Percentiles rank a stretch among this genome's conserved stretches.
Conservation (phyloP, 2,113 vertebrate genomes). For the Oxyruncus cristatus region DNA sequence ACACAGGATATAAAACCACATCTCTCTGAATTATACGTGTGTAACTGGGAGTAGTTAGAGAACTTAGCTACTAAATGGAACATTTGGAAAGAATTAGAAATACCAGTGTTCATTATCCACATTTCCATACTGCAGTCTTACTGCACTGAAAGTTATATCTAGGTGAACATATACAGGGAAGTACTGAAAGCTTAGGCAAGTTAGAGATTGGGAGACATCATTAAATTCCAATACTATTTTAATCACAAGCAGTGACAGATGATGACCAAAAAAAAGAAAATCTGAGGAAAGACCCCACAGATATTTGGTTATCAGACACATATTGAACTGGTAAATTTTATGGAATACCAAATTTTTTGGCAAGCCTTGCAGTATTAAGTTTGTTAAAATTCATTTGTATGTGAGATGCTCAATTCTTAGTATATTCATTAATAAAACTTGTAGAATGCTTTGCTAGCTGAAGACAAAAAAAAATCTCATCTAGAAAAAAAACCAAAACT, state of each 20-base stretch:
- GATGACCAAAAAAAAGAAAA: not conserved
- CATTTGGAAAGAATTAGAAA: not conserved
- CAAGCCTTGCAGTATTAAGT: not conserved
- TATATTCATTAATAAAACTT: not conserved
- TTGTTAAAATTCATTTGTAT: not conserved
- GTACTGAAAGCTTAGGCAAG: not conserved
- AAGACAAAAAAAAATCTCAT: not conserved
- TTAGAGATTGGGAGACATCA: not conserved
- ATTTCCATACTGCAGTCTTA: not conserved
- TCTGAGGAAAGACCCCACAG: not conserved
- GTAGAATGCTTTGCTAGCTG: not conserved
- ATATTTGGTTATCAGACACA: not conserved
- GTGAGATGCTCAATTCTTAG: accelerated
- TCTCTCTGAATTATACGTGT: not conserved
- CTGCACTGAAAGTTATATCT: not conserved
- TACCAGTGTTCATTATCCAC: not conserved
- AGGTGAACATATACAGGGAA: not conserved
- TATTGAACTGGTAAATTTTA: not conserved
- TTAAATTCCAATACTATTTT: not conserved
- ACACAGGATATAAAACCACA: not conserved
- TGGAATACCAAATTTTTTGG: not conserved
- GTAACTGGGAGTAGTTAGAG: not conserved
- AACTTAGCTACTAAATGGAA: not conserved
- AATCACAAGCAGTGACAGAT: not conserved
- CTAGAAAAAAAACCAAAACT: not conserved